Base-by-base conservation (phyloP, 1,140 invertebrate species). In the Drosophila kikkawai region DNA sequence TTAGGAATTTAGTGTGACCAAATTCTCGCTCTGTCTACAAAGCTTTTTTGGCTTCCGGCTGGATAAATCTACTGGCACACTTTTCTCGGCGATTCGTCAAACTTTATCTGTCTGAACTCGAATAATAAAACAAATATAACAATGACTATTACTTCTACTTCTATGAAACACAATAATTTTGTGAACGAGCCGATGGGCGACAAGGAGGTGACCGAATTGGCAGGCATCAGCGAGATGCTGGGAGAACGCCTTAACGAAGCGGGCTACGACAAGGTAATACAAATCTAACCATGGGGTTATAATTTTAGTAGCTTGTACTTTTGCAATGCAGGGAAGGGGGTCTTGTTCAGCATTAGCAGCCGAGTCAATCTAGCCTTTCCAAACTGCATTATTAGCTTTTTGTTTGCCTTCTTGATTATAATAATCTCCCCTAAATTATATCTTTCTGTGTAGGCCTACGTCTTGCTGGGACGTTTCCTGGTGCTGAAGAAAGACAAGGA, bases 401-500 rank as follows among this genome's bases (percentile, higher is more conserved):
- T 26, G 4, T 26, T 26, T 26, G 26, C 26, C 7, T 22, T 47
- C 17, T 22, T 19, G 22, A 34, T 17, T 48, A 19, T 50, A 32
- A 59, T 12, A n/a, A 7, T 57, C 34, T 48, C 8, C 22, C 44
- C 29, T 15, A n/a, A 8, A 15, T 13, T 41, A 11, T 32, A 44
- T 55, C 29, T 67, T 74, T 91, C 11, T 92, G 95, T 96, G 71
- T 94, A 99, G 98, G 99, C 99, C 1, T 99, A 98, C 93, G 97
- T 98, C 13, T 97, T 99, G 0, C 94, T 99, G 15, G 99, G 99
- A 0, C 99, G 99, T 93, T 99, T 97, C 94, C 94, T 99, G 64
- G 95, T 99, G 4, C 92, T 99, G 61, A 99, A 99, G 92, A 99
- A 99, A 93, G 96, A 99, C 91, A 95, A 97, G 92, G 98, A 99